Base-by-base conservation (phyloP, 1,140 invertebrate species). In the Hirudo medicinalis region DNA sequence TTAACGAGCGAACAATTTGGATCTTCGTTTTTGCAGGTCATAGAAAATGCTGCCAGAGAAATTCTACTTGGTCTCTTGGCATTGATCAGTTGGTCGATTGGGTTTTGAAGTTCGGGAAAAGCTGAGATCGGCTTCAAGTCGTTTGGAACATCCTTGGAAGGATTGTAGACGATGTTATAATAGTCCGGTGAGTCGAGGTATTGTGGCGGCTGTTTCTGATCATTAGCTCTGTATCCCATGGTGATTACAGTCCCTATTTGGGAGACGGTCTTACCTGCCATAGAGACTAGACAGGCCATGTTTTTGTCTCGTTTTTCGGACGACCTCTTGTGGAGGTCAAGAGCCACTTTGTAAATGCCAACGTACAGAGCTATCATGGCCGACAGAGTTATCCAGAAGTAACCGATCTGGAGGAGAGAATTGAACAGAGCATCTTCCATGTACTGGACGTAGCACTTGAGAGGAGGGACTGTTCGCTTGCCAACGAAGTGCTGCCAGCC, bases 401-500 rank as follows among this genome's bases (percentile, higher is more conserved):
- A 99, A 36, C 90, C 91, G 75, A 98, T 94, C 70, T 98, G 97
- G 27, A 97, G 85, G n/a, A 94, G 89, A 49, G 93, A 96, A 79
- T 96, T 97, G 82, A 97, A 99, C 29, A 97, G 87, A 0, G 95
- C 94, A 83, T 98, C 92, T 82, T 95, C 94, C 54, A 98, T 86
- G 82, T 99, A 99, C 82, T 98, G 95, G 1, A 98, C 96, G 54
- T 92, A 90, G 80, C 96, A 99, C 79, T 95, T 88, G 13, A 90
- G 90, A 0, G 90, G 89, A 72, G 87, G 83, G 25, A 79, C 76
- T 0, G 77, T 79, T 36, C 78, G 84, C 77, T 90, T 90, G 2
- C 94, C 95, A 53, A 93, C 89, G 78, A 97, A 97, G 79, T 94
- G 91, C 80, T 97, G 94, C 94, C 97, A 99, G 36, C 95, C 96